Evolutionary conservation across 2,888 invertebrate genomes (phyloP), one percentile per base, ranked within the genome.

Genomic region (Deilephila elpenor): DNA sequence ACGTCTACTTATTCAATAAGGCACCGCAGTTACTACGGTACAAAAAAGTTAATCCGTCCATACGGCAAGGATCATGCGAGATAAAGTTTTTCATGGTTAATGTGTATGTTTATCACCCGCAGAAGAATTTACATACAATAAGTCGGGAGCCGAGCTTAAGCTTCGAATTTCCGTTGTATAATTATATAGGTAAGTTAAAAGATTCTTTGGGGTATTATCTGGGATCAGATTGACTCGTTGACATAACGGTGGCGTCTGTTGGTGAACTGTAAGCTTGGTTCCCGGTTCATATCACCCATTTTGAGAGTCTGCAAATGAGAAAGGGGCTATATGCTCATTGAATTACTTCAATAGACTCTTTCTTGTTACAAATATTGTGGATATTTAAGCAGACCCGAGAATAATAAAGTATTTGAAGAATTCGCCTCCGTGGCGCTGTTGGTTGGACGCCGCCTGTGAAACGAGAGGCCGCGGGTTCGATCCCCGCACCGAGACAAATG

Each of bases 81-180:
- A 67, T 51, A 51, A 56, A 67, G 17, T 6, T 25, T 25, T 51
- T 67, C 44, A 51, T 67, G 44, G 6, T 67, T 25, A 44, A 25
- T 29, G 25, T 67, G 51, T 14, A 64, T 51, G 67, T 67, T 67
- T 67, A 67, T 67, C 44, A 61, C 5, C 59, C 29, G 67, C 44
- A 32, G 14, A 5, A 60, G 14, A 34, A 73, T 73, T 73, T 37
- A 70, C 73, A 73, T 73, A 73, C 73, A 73, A 73, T 70, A 73
- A 32, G 70, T 59, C 44, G 44, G 25, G 29, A 29, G 51, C 25
- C 51, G 67, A 67, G 51, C 67, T 67, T 29, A 51, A 67, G 25
- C 44, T 37, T 20, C 37, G 44, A 6, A 67, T 67, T 67, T 17
- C 67, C 67, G 67, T 25, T 51, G 67, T 51, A 20, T 25, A 67